phyloP scores from a whole-genome alignment of 2,888 invertebrate genomes.

The Tetrapedia diversipes region DNA sequence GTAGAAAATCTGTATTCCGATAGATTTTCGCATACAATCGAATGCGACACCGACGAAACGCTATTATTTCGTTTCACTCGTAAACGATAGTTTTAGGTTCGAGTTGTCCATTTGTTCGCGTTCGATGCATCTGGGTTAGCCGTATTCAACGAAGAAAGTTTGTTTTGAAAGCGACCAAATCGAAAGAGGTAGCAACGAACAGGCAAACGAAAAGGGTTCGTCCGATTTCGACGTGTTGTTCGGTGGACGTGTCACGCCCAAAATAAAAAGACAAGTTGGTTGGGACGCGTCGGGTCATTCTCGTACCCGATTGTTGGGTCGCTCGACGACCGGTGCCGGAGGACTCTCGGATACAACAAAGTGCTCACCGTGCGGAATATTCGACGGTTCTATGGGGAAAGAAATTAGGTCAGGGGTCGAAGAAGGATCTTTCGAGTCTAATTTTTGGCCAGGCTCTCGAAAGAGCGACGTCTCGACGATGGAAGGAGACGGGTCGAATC shows the following conservation, averaged over 20 bases:
- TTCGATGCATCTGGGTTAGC: too few species aligned
- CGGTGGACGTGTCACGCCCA: conserved; percentile 68
- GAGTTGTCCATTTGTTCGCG: too few species aligned
- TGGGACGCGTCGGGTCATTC: conserved; percentile 33
- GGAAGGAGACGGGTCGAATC: background rate
- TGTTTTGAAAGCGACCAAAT: background rate
- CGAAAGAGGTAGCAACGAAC: background rate
- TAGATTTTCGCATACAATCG: too few species aligned
- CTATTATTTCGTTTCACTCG: too few species aligned
- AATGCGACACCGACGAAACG: too few species aligned
- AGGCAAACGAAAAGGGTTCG: conserved; percentile 4
- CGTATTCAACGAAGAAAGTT: too few species aligned
- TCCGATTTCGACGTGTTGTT: conserved; percentile 5
- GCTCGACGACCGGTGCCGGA: conserved; percentile 33
- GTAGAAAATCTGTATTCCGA: too few species aligned
- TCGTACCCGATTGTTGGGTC: conserved; percentile 43
- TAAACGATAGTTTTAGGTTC: too few species aligned
- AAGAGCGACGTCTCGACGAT: background rate
- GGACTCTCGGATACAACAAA: conserved; percentile 55
- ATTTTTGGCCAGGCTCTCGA: conserved; percentile 6
- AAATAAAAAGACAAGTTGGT: conserved; percentile 63
- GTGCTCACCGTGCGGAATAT: conserved; percentile 58
- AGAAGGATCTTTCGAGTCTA: conserved; percentile 18
- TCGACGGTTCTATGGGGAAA: conserved; percentile 53
- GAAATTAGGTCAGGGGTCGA: conserved; percentile 62